Base-by-base conservation (phyloP, 2,113 vertebrate genomes). In the Paracanthobrama guichenoti region DNA sequence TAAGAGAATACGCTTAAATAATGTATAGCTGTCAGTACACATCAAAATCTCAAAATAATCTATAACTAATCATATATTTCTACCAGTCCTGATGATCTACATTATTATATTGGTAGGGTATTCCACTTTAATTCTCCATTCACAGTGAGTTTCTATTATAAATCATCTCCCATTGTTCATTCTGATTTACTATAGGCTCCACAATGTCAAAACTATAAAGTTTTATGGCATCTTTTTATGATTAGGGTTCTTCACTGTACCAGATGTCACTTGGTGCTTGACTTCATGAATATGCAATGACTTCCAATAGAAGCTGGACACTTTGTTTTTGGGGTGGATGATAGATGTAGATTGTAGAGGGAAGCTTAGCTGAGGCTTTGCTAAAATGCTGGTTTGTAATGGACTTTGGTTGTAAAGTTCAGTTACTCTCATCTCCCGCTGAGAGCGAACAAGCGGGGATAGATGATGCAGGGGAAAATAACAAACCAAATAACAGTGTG, bases 181-280 rank as follows among this genome's bases (percentile, higher is more conserved):
- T 20, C 67, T 82, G 74, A 57, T 79, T 78, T 84, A 84, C 62
- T 59, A 26, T 13, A 42, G 48, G 62, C 64, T 79, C 35, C 75
- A 57, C n/a, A 59, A n/a, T 31, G 35, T 69, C 74, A 71, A 20
- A 78, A 44, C 60, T 53, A 57, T 79, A 31, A 84, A 59, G 35
- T 59, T 71, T 79, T 57, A 71, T 79, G 64, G 13, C 14, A 22
- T 12, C 44, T 76, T 39, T 67, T 84, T 76, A 77, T 69, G 35
- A 59, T 78, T 55, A 79, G 42, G 20, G 31, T 35, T 48, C 35
- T 64, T 57, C 35, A 9, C 48, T 84, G 67, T 69, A 35, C 82
- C 82, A 84, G 74, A 67, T 78, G 75, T 78, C 60, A 66, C 50
- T 48, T 67, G 8, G 48, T 55, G 48, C 62, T 28, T 26, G 62